Percentiles rank a stretch among this genome's conserved stretches.
These are phyloP conservation scores for Paratrypauchen microcephalus DNA, from an alignment of 2,797 vertebrate species.

Conservation along the genomic window DNA sequence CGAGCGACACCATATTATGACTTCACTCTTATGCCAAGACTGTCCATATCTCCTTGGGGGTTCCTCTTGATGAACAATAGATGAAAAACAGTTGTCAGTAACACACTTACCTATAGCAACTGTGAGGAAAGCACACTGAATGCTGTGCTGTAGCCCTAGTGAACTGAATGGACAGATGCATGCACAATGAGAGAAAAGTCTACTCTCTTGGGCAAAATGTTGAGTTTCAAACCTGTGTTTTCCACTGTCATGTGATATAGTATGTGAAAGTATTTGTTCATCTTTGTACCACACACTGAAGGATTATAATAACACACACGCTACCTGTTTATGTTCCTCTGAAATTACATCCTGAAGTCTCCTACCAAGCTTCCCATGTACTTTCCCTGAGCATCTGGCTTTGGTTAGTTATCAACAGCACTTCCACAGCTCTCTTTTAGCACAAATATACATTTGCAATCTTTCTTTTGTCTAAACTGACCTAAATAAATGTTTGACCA, in stretches of 20 bases:
- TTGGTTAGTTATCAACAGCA: not conserved
- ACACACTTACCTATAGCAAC: not conserved
- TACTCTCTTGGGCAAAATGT: constrained; percentile 1
- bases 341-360: not conserved
- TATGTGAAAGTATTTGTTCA: not conserved
- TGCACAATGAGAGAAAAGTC: constrained; percentile 3
- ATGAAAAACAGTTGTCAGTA: not conserved
- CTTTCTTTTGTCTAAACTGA: not conserved
- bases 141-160: constrained; percentile 13
- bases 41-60: not conserved
- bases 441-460: not conserved
- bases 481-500: too few relatives aligned
- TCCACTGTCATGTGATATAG: not conserved
- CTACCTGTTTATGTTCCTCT: not conserved
- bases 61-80: constrained; percentile 18
- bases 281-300: not conserved
- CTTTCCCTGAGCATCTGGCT: constrained; percentile 2
- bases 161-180: constrained; percentile 15
- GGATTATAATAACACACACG: not conserved
- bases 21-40: constrained; percentile 1
- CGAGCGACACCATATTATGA: constrained; percentile 20
- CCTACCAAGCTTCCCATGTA: not conserved
- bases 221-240: constrained; percentile 1
- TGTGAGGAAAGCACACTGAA: not conserved
- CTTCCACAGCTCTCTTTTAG: not conserved